phyloP scores from a whole-genome alignment of 2,797 vertebrate genomes.

The Malacoraja senta region DNA sequence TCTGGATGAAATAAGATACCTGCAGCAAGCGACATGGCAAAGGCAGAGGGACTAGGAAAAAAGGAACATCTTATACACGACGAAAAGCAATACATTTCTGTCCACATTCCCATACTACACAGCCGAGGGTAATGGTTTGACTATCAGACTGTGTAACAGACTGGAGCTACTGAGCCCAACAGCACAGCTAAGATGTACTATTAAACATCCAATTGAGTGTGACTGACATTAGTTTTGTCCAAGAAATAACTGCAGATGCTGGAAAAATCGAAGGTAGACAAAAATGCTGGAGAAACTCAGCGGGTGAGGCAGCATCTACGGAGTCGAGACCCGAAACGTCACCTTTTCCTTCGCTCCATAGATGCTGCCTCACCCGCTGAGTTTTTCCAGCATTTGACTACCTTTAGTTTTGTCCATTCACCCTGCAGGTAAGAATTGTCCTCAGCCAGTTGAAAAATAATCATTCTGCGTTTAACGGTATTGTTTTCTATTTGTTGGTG shows the following conservation, averaged over 20 bases:
- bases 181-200: background rate
- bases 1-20: background rate
- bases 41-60: background rate
- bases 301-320: too few species aligned
- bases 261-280: too few species aligned
- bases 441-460: background rate
- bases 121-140: background rate
- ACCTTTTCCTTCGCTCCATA: too few species aligned
- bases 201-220: background rate
- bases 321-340: too few species aligned
- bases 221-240: too few species aligned
- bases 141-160: background rate
- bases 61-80: too few species aligned
- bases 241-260: too few species aligned
- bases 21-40: background rate
- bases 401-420: too few species aligned
- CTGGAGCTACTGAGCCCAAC: background rate
- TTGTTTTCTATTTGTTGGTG: background rate
- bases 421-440: too few species aligned
- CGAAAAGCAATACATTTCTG: background rate
- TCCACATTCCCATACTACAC: background rate
- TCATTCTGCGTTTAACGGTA: background rate
- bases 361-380: too few species aligned
- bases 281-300: too few species aligned
- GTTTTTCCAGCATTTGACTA: too few species aligned